Percentiles rank a stretch among this genome's conserved stretches.
Conservation (phyloP, 2,888 invertebrate genomes). For the Drosophila neutralis region DNA sequence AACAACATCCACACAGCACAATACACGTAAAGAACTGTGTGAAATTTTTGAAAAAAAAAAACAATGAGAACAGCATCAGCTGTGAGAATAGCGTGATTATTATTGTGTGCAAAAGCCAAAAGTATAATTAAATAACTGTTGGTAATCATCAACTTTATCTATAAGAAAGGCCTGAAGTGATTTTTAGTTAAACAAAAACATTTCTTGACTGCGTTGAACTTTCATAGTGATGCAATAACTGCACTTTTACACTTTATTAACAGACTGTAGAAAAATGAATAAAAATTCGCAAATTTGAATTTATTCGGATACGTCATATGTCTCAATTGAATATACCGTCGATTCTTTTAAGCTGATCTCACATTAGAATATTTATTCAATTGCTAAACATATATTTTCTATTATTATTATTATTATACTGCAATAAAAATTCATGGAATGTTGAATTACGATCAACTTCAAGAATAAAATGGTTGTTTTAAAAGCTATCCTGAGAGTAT, state of each 20-base stretch:
- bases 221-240: background rate
- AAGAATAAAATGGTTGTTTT: background rate
- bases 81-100: conserved; percentile 42
- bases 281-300: background rate
- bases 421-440: too few species aligned
- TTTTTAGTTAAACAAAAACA: conserved; percentile 8
- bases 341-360: background rate
- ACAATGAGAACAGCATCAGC: conserved; percentile 25
- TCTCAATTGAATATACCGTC: background rate
- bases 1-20: conserved; percentile 29
- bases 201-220: background rate
- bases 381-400: too few species aligned
- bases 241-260: background rate
- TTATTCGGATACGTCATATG: background rate
- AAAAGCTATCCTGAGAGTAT: background rate
- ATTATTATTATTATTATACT: too few species aligned
- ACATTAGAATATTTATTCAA: too few species aligned
- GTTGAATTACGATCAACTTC: background rate
- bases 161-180: background rate
- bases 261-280: too few species aligned
- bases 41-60: conserved; percentile 26
- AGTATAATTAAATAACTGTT: conserved; percentile 36
- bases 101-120: conserved; percentile 24
- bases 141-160: background rate
- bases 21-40: conserved; percentile 58